These are phyloP conservation scores for Falcaria lacertinaria DNA, from an alignment of 2,888 invertebrate species.

Conservation along the genomic window DNA sequence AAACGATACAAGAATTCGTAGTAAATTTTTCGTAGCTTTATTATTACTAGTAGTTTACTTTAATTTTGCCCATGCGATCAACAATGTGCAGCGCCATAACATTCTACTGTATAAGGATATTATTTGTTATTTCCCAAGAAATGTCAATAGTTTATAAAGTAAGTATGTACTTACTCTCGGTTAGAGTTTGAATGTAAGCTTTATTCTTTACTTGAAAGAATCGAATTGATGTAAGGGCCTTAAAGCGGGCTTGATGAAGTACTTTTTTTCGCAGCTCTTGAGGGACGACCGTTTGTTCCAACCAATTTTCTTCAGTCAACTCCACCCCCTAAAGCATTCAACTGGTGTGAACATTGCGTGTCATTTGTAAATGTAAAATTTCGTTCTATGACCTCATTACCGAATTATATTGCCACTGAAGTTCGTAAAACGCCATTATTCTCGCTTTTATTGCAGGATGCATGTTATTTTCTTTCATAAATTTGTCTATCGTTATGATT, in stretches of 20 bases:
- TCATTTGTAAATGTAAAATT: not conserved
- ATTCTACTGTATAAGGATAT: too few relatives aligned
- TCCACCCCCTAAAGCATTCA: slow-evolving; percentile 54
- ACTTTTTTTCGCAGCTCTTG: slow-evolving; percentile 67
- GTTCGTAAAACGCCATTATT: slow-evolving; percentile 71
- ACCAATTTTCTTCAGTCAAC: slow-evolving; percentile 66
- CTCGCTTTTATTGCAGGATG: slow-evolving; percentile 62
- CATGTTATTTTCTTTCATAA: slow-evolving; percentile 73
- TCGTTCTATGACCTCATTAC: slow-evolving; percentile 28
- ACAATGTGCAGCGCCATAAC: too few relatives aligned
- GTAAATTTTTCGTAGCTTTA: too few relatives aligned
- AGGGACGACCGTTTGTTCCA: slow-evolving; percentile 63
- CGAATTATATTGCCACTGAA: slow-evolving; percentile 77
- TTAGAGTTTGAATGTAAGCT: slow-evolving; percentile 68
- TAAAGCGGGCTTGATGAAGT: slow-evolving; percentile 68
- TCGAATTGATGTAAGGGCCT: slow-evolving; percentile 62
- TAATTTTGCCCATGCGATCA: too few relatives aligned
- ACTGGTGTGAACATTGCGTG: not conserved
- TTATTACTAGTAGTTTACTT: too few relatives aligned
- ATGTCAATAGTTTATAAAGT: too few relatives aligned
- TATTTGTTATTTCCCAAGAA: too few relatives aligned
- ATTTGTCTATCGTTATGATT: slow-evolving; percentile 68
- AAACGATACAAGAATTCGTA: slow-evolving; percentile 11
- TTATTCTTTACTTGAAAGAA: slow-evolving; percentile 74
- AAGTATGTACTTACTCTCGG: slow-evolving; percentile 50